Evolutionary conservation across 2,797 vertebrate genomes (phyloP).

Genomic region (Rachycentron canadum): DNA sequence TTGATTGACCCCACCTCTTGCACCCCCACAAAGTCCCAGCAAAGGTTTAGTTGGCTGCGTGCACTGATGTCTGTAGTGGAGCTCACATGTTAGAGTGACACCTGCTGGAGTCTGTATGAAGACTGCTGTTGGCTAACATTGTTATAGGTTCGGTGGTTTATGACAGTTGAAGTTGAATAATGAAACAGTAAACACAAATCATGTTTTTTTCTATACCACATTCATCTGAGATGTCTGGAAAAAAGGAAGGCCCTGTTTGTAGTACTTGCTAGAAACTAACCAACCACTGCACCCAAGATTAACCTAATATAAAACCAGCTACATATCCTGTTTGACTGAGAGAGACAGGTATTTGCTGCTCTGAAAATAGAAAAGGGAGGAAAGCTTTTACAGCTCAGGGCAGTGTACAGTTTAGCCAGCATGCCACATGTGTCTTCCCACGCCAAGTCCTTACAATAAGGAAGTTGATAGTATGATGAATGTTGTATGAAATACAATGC

Average conservation of each 20-base stretch:
- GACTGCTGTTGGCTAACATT: neutral
- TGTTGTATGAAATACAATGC: slow-evolving; percentile 60
- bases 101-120: slow-evolving; percentile 73
- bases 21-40: slow-evolving; percentile 34
- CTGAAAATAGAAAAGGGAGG: slow-evolving; percentile 47
- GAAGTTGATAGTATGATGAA: slow-evolving; percentile 58
- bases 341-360: slow-evolving; percentile 32
- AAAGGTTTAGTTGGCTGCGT: slow-evolving; percentile 38
- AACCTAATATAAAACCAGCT: slow-evolving; percentile 8
- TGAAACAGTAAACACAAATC: neutral
- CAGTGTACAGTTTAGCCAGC: slow-evolving; percentile 20
- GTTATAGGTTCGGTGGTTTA: neutral
- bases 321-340: slow-evolving; percentile 32
- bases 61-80: neutral
- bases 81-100: slow-evolving; percentile 77
- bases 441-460: slow-evolving; percentile 40
- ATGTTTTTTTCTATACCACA: neutral
- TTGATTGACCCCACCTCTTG: slow-evolving; percentile 63
- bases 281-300: slow-evolving; percentile 1
- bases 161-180: slow-evolving; percentile 14
- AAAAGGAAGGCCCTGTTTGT: neutral
- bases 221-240: neutral
- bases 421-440: slow-evolving; percentile 35
- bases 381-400: slow-evolving; percentile 21
- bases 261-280: neutral